Percentiles rank a stretch among this genome's conserved stretches.
phyloP scores from a whole-genome alignment of 35 echinoderm and acorn worm genomes.

The Patiria miniata region DNA sequence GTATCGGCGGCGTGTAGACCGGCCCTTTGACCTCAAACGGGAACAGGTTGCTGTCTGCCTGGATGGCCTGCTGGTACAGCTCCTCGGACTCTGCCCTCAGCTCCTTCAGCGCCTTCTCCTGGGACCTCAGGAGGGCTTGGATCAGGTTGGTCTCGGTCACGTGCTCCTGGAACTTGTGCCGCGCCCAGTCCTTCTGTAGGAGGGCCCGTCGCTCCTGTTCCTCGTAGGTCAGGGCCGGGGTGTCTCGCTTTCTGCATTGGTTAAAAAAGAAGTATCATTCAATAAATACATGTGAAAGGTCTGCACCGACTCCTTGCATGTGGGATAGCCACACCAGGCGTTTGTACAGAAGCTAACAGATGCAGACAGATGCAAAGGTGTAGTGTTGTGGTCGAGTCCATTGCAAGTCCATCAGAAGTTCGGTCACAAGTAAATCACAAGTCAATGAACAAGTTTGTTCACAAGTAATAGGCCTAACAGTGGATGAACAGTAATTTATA shows the following conservation, averaged over 20 bases:
- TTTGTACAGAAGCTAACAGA: too few relatives aligned
- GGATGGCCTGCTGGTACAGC: slow-evolving; percentile 73
- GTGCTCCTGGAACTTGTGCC: slow-evolving; percentile 62
- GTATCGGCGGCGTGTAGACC: slow-evolving; percentile 73
- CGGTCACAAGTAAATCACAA: too few relatives aligned
- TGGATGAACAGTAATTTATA: too few relatives aligned
- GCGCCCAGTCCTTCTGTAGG: slow-evolving; percentile 79
- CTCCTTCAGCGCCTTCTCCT: slow-evolving; percentile 82
- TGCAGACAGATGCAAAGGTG: too few relatives aligned
- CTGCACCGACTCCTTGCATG: too few relatives aligned
- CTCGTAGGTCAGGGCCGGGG: slow-evolving; percentile 55
- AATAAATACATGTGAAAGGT: too few relatives aligned
- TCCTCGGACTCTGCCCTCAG: slow-evolving; percentile 80
- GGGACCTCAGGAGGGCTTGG: slow-evolving; percentile 48
- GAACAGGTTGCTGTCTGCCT: slow-evolving; percentile 64
- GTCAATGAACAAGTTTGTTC: too few relatives aligned
- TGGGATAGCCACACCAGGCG: too few relatives aligned
- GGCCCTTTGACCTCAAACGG: slow-evolving; percentile 69
- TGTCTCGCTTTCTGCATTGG: slow-evolving; percentile 59
- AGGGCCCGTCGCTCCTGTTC: slow-evolving; percentile 78
- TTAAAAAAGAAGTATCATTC: too few relatives aligned
- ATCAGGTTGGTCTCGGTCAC: slow-evolving; percentile 61
- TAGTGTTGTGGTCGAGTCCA: too few relatives aligned
- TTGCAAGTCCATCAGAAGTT: too few relatives aligned
- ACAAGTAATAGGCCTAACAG: too few relatives aligned